Base-by-base conservation (phyloP, 2,888 invertebrate genomes). In the Stenodera caucasica region DNA sequence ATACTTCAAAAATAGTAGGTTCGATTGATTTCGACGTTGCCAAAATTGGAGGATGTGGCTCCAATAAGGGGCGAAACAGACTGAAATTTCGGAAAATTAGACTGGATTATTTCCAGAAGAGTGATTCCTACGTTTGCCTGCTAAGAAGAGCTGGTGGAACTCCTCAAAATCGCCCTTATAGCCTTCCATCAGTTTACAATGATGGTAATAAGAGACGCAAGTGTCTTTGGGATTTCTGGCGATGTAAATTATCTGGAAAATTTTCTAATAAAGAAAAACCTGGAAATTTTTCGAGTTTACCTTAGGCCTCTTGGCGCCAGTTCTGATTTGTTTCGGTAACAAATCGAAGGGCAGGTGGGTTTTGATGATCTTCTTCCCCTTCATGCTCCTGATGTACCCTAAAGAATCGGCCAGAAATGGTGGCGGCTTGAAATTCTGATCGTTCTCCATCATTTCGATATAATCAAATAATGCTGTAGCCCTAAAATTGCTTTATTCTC, bases 211-310 rank as follows among this genome's bases (percentile, higher is more conserved):
- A 0, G 91, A 91, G 0, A 90, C 85, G 2, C 85, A 84, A 0
- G 88, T 86, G 72, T 91, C 91, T 68, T 90, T 87, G 0, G 90
- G 87, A 73, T 91, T 89, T 68, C 91, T 83, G 0, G 86, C 84
- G 0, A 90, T 86, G 72, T 90, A 90, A 15, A 91, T 82, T 3
- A 91, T 86, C 86, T 80, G 77, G 80, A 67, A 23, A 53, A 57
- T 18, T 49, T 50, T 53, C 3, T 26, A 1, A n/a, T 9, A 23
- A 55, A 26, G 33, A 32, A 35, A 55, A 11, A n/a, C 26, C 14
- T 30, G 21, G 30, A 14, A 54, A 30, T 57, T 35, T 51, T 23
- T 14, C 49, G n/a, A 52, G 53, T 14, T 33, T 66, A 77, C 77
- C 70, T 78, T 80, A 2, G 81, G 80, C 57, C 74, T 78, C 59